Base-by-base conservation (phyloP, 2,888 invertebrate species). In the Beris chalybata region DNA sequence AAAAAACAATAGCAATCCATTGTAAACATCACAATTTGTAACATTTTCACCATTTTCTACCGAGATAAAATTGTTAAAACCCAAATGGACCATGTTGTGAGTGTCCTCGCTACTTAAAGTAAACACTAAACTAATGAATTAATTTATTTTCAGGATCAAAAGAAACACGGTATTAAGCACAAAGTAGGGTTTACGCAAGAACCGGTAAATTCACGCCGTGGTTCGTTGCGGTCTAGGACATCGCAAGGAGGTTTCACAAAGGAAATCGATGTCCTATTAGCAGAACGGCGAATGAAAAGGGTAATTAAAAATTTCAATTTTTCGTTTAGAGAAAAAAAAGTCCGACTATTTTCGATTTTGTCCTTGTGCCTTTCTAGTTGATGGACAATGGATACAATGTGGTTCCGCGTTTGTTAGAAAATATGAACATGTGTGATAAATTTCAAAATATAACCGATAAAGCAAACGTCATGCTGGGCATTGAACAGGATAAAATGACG, bases 361-460 rank as follows among this genome's bases (percentile, higher is more conserved):
- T 11, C 12, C 44, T 44, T 44, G 12, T 44, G 11, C 44, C 12
- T 11, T 50, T 13, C 50, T 4, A 50, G 61, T 29, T 61, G 1
- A 22, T 52, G 15, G 52, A 52, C 22, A 61, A 61, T 43, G 61
- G 61, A 1, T 3, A 15, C 38, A 29, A 61, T 52, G 52, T 61
- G n/a, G 43, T 15, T 7, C 61, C 61, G 3, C 50, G 52, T 11
- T 5, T 61, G 4, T 32, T 61, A 15, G 43, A 52, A 5, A 12
- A n/a, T 43, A n/a, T 15, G 3, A 12, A 32, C 4, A 32, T 29
- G 11, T 9, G n/a, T 5, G 22, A 52, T 15, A 61, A 32, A 29
- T 61, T 61, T 38, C 22, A 11, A 22, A 29, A 15, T 52, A 43
- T 61, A 31, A 31, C 50, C 9, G 12, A 7, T 5, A 44, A 50